Percentiles rank a stretch among this genome's conserved stretches.
Conservation (phyloP, 2,797 vertebrate species). For the Sternotherus odoratus region DNA sequence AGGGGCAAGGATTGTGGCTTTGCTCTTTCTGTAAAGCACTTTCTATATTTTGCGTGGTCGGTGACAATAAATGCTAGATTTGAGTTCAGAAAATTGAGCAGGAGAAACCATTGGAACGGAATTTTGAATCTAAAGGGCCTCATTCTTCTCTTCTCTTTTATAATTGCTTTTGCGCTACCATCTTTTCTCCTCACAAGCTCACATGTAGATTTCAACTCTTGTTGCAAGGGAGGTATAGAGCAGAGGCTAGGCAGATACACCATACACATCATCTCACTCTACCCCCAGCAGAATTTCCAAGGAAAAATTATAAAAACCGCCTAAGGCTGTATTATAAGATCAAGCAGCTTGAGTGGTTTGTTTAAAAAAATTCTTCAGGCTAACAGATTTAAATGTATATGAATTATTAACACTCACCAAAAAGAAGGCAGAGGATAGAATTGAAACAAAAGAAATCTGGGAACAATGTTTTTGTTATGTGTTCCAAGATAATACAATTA, state of each 20-base stretch:
- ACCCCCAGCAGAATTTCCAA: background rate
- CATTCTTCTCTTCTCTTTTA: too few species aligned
- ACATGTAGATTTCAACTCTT: too few species aligned
- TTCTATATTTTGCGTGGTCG: background rate
- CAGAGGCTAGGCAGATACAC: background rate
- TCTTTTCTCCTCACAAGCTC: too few species aligned
- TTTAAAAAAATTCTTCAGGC: background rate
- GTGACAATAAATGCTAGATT: background rate
- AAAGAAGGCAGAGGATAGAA: background rate
- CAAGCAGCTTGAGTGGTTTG: background rate
- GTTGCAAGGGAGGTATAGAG: too few species aligned
- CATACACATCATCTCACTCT: background rate
- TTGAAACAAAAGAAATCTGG: background rate
- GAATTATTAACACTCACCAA: too few species aligned
- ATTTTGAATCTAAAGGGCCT: background rate
- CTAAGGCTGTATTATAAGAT: background rate
- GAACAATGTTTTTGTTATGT: background rate
- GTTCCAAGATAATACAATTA: background rate
- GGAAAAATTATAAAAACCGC: background rate
- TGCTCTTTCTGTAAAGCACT: background rate
- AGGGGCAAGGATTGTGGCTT: background rate
- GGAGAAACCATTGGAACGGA: background rate
- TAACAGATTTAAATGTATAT: background rate
- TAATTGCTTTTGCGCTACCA: too few species aligned
- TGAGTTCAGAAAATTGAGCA: background rate